A percentile compares a stretch with the other conserved stretches of the same genome.
Conservation (phyloP, 2,888 invertebrate genomes). For the Cantharis lateralis region DNA sequence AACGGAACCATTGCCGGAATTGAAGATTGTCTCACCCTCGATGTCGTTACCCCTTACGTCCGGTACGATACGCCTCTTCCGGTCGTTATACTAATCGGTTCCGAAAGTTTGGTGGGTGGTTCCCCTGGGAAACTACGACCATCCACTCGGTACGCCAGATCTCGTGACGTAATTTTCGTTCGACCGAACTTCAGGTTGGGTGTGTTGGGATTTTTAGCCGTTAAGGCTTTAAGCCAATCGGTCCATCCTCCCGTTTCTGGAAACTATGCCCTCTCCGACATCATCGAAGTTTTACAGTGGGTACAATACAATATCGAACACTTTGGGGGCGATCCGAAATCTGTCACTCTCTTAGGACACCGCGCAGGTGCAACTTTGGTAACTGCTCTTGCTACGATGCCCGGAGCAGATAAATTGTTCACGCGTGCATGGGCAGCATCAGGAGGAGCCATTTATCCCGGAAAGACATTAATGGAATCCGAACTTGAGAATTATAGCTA, state of each 20-base stretch:
- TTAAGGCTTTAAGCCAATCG: constrained; percentile 69
- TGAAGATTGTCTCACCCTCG: constrained; percentile 83
- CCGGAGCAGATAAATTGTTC: constrained; percentile 69
- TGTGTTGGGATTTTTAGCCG: constrained; percentile 74
- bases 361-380: constrained; percentile 84
- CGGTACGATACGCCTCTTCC: constrained; percentile 79
- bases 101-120: constrained; percentile 77
- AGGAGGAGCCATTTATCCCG: constrained; percentile 74
- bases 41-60: constrained; percentile 81
- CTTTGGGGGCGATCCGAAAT: constrained; percentile 79
- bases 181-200: constrained; percentile 78
- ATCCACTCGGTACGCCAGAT: constrained; percentile 74
- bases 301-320: constrained; percentile 79
- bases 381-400: constrained; percentile 69
- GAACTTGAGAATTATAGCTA: constrained; percentile 67
- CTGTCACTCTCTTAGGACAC: constrained; percentile 84
- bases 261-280: constrained; percentile 84
- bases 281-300: constrained; percentile 78
- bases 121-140: constrained; percentile 75
- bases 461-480: constrained; percentile 63
- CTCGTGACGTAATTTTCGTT: constrained; percentile 83
- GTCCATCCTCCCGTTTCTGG: constrained; percentile 78
- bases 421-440: constrained; percentile 81
- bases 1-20: constrained; percentile 69
- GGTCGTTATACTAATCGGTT: constrained; percentile 81